phyloP scores from a whole-genome alignment of 23 tunicate species.

The Halocynthia aurantium region DNA sequence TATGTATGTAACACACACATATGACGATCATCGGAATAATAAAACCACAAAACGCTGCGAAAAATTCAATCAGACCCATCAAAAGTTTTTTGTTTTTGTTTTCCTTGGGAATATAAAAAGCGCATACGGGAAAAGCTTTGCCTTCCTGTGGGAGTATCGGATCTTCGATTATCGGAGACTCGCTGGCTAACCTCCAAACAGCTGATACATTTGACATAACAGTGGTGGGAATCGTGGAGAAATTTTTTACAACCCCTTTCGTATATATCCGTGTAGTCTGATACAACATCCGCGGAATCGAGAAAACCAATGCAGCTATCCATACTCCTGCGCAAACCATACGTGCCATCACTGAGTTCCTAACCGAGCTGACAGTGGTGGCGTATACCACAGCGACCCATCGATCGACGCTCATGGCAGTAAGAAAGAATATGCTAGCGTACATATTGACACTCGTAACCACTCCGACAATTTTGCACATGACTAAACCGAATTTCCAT shows the following conservation, averaged over 20 bases:
- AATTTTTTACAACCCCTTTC: neutral
- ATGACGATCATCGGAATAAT: slow-evolving; percentile 56
- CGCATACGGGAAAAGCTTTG: slow-evolving; percentile 14
- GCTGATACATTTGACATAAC: neutral
- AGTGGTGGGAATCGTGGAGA: neutral
- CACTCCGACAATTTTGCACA: slow-evolving; percentile 51
- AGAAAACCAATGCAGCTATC: slow-evolving; percentile 38
- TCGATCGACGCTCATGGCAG: slow-evolving; percentile 82
- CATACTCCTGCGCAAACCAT: slow-evolving; percentile 49
- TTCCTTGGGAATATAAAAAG: slow-evolving; percentile 35
- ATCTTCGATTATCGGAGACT: no score
- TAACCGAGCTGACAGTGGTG: slow-evolving; percentile 28
- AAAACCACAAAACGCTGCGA: slow-evolving; percentile 46
- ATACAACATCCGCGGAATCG: slow-evolving; percentile 41
- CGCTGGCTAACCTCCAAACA: neutral
- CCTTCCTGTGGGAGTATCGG: neutral
- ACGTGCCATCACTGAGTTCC: slow-evolving; percentile 29
- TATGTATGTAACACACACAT: slow-evolving; percentile 52
- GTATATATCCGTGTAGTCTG: neutral
- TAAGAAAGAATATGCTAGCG: slow-evolving; percentile 73
- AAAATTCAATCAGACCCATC: slow-evolving; percentile 45
- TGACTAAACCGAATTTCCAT: slow-evolving; percentile 59
- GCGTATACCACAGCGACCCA: slow-evolving; percentile 81
- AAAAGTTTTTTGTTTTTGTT: slow-evolving; percentile 18
- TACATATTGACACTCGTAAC: slow-evolving; percentile 57